A percentile compares a stretch with the other conserved stretches of the same genome.
Conservation (phyloP, 2,113 vertebrate genomes). For the Plectropomus leopardus region DNA sequence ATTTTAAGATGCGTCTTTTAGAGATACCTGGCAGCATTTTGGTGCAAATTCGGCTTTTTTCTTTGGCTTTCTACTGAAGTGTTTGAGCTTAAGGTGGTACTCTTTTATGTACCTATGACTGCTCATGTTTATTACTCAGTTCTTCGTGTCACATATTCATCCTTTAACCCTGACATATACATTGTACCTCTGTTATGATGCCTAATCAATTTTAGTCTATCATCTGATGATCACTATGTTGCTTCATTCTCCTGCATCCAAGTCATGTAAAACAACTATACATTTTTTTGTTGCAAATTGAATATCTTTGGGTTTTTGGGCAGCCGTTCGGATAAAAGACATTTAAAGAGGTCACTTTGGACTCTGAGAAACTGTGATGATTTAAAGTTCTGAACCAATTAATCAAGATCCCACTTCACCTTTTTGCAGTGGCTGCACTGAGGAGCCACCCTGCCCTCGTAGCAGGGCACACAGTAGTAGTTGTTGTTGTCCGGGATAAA, state of each 20-base stretch:
- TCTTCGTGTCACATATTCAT: neutral
- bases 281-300: neutral
- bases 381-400: neutral
- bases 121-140: neutral
- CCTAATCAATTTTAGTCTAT: no score
- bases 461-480: conserved; percentile 95
- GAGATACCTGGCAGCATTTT: neutral
- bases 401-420: conserved; percentile 76
- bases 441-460: conserved; percentile 92
- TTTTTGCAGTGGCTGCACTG: conserved; percentile 95
- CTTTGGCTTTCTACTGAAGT: neutral
- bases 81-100: neutral
- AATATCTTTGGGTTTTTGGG: neutral
- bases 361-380: neutral
- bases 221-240: no score
- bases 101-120: no score
- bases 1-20: neutral
- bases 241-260: no score
- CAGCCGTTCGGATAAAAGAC: neutral
- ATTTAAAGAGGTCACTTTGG: neutral
- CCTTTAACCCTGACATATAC: neutral
- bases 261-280: no score
- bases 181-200: neutral
- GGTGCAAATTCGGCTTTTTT: neutral
- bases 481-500: conserved; percentile 93